A percentile compares a stretch with the other conserved stretches of the same genome.
Evolutionary conservation across 2,113 vertebrate species (phyloP).

Genomic region (Geococcyx californianus): DNA sequence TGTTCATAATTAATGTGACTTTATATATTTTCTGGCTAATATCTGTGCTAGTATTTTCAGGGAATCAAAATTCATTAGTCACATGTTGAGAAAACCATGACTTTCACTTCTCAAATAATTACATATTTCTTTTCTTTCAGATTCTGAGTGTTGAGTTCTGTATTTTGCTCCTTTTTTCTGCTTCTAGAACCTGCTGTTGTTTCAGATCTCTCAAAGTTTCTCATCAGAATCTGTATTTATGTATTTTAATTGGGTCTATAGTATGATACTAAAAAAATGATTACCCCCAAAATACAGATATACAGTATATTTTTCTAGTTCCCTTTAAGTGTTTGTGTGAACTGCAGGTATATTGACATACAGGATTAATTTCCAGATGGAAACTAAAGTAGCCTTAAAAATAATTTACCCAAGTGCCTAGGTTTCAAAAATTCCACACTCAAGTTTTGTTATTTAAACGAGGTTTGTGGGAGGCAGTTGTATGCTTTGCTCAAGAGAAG

Average conservation of each 20-base stretch:
- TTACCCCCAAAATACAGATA: neutral
- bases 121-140: neutral
- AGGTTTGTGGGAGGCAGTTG: neutral
- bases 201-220: neutral
- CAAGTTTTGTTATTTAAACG: neutral
- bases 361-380: neutral
- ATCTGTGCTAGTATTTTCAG: neutral
- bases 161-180: neutral
- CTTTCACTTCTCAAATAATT: neutral
- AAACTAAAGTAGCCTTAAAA: neutral
- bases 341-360: neutral
- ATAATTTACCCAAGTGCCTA: neutral
- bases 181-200: neutral
- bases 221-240: neutral
- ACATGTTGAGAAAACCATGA: neutral
- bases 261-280: neutral
- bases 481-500: constrained; percentile 31
- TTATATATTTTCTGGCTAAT: neutral
- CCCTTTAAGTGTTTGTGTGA: neutral
- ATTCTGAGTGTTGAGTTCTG: neutral
- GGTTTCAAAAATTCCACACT: neutral
- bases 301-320: neutral
- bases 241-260: neutral
- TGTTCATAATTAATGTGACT: neutral
- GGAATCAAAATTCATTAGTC: neutral